Conservation (phyloP, 2,797 vertebrate genomes). For the Tenualosa ilisha region DNA sequence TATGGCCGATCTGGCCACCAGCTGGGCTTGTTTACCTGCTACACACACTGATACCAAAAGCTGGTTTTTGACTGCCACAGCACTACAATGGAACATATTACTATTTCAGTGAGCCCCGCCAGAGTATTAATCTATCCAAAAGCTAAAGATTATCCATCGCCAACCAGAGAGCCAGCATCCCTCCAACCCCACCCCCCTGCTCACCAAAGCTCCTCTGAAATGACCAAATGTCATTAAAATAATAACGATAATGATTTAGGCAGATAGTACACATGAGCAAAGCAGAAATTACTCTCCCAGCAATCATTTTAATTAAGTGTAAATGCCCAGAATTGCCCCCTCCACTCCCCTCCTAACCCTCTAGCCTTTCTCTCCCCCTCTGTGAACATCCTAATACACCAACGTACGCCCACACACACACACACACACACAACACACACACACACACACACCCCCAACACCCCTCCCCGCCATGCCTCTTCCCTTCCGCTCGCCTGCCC, state of each 20-base stretch:
- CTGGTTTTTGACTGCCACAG: conserved; percentile 34
- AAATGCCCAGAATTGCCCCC: conserved; percentile 7
- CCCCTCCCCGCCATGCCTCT: conserved; percentile 28
- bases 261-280: conserved; percentile 4
- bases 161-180: conserved; percentile 23
- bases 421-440: conserved; percentile 44
- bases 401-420: conserved; percentile 9
- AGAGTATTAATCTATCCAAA: conserved; percentile 9
- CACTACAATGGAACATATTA: conserved; percentile 38
- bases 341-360: conserved; percentile 25
- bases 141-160: conserved; percentile 17
- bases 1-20: conserved; percentile 27
- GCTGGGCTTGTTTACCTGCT: conserved; percentile 46
- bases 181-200: not conserved
- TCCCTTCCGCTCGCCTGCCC: conserved; percentile 34
- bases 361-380: conserved; percentile 21
- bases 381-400: conserved; percentile 25
- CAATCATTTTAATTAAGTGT: conserved; percentile 21
- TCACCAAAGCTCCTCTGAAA: not conserved
- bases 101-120: conserved; percentile 22
- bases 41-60: conserved; percentile 25
- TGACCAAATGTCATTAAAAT: conserved; percentile 23
- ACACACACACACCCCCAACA: conserved; percentile 41
- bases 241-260: conserved; percentile 19
- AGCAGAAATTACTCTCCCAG: conserved; percentile 23